phyloP scores from a whole-genome alignment of 1,140 invertebrate genomes.

The Pantala flavescens region DNA sequence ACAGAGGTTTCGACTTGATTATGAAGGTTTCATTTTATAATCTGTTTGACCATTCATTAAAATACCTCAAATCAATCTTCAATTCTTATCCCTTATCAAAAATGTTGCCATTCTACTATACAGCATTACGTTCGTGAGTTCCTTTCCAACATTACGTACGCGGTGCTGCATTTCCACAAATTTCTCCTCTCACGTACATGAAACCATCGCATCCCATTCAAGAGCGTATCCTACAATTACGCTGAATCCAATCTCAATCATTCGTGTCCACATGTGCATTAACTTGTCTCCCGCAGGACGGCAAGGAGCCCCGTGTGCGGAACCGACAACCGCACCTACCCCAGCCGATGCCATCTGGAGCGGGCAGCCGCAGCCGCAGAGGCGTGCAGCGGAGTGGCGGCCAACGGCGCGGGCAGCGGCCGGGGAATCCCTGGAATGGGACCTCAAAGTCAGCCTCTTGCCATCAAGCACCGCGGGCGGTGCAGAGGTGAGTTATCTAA shows the following conservation, averaged over 20 bases:
- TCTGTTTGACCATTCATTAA: no score
- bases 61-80: no score
- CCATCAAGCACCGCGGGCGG: slow-evolving; percentile 55
- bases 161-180: not conserved
- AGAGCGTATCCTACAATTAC: no score
- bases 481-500: slow-evolving; percentile 48
- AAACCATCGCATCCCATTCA: slow-evolving; percentile 28
- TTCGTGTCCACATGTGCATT: no score
- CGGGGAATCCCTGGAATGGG: not conserved
- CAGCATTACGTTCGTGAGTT: no score
- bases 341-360: slow-evolving; percentile 61
- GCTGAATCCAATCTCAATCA: no score
- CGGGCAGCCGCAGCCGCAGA: slow-evolving; percentile 41
- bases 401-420: not conserved
- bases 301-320: slow-evolving; percentile 55
- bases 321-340: slow-evolving; percentile 67
- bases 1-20: no score
- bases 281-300: slow-evolving; percentile 22
- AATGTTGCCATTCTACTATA: no score
- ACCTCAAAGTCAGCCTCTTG: slow-evolving; percentile 55
- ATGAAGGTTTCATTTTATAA: no score
- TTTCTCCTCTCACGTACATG: slow-evolving; percentile 22
- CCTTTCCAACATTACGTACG: not conserved
- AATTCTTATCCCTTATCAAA: no score
- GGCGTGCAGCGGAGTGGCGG: not conserved